Conservation (phyloP, 2,888 invertebrate species). For the Scotopteryx bipunctaria region DNA sequence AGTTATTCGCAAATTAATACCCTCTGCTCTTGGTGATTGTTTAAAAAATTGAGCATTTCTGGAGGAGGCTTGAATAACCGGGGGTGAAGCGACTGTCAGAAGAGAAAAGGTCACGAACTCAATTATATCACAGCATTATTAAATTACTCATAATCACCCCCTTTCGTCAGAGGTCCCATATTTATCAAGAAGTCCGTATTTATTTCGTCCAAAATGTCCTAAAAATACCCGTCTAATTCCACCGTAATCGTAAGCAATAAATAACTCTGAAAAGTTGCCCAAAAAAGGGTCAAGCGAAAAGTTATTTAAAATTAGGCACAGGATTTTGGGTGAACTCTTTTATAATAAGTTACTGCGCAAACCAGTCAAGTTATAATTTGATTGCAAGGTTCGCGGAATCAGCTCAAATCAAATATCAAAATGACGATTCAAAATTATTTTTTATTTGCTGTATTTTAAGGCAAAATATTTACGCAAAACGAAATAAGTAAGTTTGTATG, state of each 20-base stretch:
- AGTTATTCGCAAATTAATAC: too few species aligned
- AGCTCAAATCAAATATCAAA: slow-evolving; percentile 11
- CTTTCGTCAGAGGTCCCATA: slow-evolving; percentile 15
- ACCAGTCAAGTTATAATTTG: slow-evolving; percentile 29
- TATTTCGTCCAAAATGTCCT: slow-evolving; percentile 13
- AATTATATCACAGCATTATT: slow-evolving; percentile 3
- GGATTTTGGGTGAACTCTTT: slow-evolving; percentile 39
- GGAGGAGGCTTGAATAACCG: neutral
- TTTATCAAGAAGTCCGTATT: slow-evolving; percentile 20
- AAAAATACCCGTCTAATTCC: slow-evolving; percentile 19
- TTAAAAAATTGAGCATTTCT: neutral
- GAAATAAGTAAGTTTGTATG: too few species aligned
- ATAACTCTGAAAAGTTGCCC: slow-evolving; percentile 31
- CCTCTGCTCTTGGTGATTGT: neutral
- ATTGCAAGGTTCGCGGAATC: slow-evolving; percentile 19
- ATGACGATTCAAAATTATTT: neutral
- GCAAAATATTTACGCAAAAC: too few species aligned
- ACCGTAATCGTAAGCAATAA: slow-evolving; percentile 33
- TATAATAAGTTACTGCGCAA: slow-evolving; percentile 42
- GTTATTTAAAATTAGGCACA: slow-evolving; percentile 38
- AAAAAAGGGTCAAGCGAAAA: slow-evolving; percentile 42
- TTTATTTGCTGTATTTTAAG: neutral
- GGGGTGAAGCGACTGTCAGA: neutral
- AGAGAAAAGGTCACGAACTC: slow-evolving; percentile 3
- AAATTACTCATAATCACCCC: slow-evolving; percentile 20